Evolutionary conservation across 2,797 vertebrate species (phyloP).

Genomic region (Halcyon badia): DNA sequence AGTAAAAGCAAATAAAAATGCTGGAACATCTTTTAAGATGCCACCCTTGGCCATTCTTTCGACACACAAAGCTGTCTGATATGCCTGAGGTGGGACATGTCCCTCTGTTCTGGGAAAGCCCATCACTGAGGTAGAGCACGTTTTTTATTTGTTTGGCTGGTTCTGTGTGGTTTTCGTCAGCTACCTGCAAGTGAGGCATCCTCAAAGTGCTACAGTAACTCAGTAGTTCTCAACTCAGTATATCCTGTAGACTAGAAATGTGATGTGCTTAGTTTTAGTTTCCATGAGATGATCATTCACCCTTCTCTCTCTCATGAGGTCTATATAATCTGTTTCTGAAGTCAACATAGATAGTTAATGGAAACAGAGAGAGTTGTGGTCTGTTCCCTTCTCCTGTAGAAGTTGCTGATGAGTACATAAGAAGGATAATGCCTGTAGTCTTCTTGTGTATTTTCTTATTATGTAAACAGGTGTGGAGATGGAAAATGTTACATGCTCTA

Average conservation of each 20-base stretch:
- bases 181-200: accelerated
- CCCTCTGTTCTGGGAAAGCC: background rate
- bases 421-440: background rate
- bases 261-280: background rate
- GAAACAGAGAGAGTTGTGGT: background rate
- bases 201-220: background rate
- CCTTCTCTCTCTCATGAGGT: background rate
- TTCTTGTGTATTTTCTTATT: background rate
- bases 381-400: background rate
- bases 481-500: background rate
- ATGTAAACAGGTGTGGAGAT: background rate
- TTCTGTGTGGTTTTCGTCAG: background rate
- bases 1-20: background rate
- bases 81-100: background rate
- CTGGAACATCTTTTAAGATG: background rate
- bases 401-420: background rate
- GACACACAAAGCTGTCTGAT: background rate
- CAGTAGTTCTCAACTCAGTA: background rate
- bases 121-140: accelerated
- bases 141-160: background rate
- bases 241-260: background rate
- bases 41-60: accelerated
- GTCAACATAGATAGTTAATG: background rate
- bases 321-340: background rate
- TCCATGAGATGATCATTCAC: background rate